phyloP scores from a whole-genome alignment of 1,140 invertebrate genomes.

The Pseudomyrmex concolor region DNA sequence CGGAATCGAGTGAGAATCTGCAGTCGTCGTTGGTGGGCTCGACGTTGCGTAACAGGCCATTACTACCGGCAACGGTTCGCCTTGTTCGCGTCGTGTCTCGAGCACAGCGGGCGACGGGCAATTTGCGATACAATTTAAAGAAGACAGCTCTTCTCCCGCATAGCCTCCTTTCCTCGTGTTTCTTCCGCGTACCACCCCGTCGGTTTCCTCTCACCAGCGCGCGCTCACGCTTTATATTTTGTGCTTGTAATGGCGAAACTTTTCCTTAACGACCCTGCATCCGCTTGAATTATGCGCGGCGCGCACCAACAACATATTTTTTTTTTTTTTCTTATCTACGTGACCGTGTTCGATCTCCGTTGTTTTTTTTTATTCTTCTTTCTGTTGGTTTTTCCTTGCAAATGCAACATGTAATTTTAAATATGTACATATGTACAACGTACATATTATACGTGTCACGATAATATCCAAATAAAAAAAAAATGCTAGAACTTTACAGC shows the following conservation, averaged over 20 bases:
- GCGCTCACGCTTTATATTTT: conserved; percentile 74
- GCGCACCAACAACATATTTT: conserved; percentile 58
- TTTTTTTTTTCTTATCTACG: conserved; percentile 53
- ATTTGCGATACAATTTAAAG: conserved; percentile 80
- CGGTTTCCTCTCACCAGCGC: conserved; percentile 44
- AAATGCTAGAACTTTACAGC: too few species aligned
- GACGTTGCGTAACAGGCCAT: conserved; percentile 75
- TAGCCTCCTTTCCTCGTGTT: conserved; percentile 16
- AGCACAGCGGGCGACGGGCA: conserved; percentile 68
- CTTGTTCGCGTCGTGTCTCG: conserved; percentile 59
- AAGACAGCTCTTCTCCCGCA: conserved; percentile 60
- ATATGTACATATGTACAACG: neutral
- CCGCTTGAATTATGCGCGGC: conserved; percentile 79
- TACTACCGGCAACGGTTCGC: conserved; percentile 63
- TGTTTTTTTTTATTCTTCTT: conserved; percentile 8
- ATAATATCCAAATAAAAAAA: too few species aligned
- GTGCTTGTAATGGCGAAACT: conserved; percentile 78
- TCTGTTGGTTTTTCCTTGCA: neutral
- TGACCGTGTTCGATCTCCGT: conserved; percentile 68
- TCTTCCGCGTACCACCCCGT: conserved; percentile 43
- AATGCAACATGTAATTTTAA: neutral
- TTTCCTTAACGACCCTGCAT: conserved; percentile 78
- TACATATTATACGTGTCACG: neutral
- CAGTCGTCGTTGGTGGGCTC: conserved; percentile 67
- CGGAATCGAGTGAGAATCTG: conserved; percentile 67